A percentile compares a stretch with the other conserved stretches of the same genome.
Conservation (phyloP, 1,140 invertebrate species). For the Heliconius eleuchia region DNA sequence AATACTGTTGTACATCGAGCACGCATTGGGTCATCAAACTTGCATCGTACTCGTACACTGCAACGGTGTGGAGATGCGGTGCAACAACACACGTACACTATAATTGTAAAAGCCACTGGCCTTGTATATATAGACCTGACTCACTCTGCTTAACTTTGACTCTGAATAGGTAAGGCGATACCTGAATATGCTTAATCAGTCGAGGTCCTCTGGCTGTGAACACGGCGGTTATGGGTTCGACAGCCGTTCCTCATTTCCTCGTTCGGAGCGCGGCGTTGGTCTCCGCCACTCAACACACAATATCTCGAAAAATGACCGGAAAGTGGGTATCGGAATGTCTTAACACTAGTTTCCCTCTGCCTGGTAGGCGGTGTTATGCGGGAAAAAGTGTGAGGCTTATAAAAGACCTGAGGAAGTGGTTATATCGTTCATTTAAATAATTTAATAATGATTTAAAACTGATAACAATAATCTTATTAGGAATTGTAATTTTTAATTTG, state of each 20-base stretch:
- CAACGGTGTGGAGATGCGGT: conserved; percentile 14
- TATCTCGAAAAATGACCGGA: too few species aligned
- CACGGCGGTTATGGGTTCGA: too few species aligned
- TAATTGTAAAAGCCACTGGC: conserved; percentile 38
- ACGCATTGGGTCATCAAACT: conserved; percentile 48
- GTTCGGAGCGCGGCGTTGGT: too few species aligned
- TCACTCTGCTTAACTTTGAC: conserved; percentile 9
- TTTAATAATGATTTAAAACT: conserved; percentile 1
- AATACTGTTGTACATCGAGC: background rate
- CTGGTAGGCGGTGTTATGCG: too few species aligned
- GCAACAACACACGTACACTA: conserved; percentile 17
- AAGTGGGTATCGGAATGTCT: too few species aligned
- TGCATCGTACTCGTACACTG: conserved; percentile 36
- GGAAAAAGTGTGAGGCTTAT: background rate
- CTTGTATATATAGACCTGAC: conserved; percentile 33
- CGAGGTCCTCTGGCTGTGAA: too few species aligned
- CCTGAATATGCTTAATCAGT: background rate
- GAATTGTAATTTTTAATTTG: background rate
- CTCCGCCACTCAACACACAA: too few species aligned
- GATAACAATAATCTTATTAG: conserved; percentile 2
- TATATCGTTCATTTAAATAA: background rate
- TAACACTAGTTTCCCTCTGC: too few species aligned
- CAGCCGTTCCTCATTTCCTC: too few species aligned
- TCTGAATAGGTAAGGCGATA: conserved; percentile 12
- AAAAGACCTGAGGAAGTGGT: background rate